A percentile compares a stretch with the other conserved stretches of the same genome.
These are phyloP conservation scores for Esox masquinongy DNA, from an alignment of 2,797 vertebrate species.

Conservation along the genomic window DNA sequence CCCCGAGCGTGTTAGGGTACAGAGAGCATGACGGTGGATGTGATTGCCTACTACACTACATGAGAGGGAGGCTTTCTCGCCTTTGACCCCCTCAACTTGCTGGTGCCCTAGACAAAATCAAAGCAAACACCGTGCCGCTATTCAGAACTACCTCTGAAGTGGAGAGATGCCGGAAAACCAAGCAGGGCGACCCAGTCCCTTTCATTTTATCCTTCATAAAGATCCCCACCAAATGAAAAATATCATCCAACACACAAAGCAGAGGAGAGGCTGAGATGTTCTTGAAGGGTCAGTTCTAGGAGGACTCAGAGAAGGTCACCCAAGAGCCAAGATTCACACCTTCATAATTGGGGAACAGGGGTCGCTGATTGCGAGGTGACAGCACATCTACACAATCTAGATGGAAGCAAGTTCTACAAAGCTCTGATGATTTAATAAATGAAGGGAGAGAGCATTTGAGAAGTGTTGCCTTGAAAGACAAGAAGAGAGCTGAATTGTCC, in stretches of 20 bases:
- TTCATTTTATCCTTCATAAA: slow-evolving; percentile 84
- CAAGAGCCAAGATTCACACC: slow-evolving; percentile 77
- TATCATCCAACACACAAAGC: slow-evolving; percentile 67
- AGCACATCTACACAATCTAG: slow-evolving; percentile 44
- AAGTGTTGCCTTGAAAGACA: slow-evolving; percentile 50
- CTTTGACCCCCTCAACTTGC: slow-evolving; percentile 73
- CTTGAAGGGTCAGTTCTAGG: slow-evolving; percentile 77
- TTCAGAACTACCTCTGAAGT: slow-evolving; percentile 74
- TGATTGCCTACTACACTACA: slow-evolving; percentile 83
- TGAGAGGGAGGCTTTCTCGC: slow-evolving; percentile 72
- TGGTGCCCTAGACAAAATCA: slow-evolving; percentile 77
- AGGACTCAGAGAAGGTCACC: slow-evolving; percentile 79
- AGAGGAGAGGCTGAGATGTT: slow-evolving; percentile 61
- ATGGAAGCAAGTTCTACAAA: slow-evolving; percentile 29
- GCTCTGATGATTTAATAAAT: slow-evolving; percentile 34
- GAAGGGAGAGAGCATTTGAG: slow-evolving; percentile 43
- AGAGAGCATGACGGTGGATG: slow-evolving; percentile 74
- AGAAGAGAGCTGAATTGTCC: slow-evolving; percentile 49
- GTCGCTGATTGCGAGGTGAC: slow-evolving; percentile 70
- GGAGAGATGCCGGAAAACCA: slow-evolving; percentile 67
- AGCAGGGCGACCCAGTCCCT: slow-evolving; percentile 70
- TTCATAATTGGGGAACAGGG: slow-evolving; percentile 79
- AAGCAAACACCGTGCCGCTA: slow-evolving; percentile 78
- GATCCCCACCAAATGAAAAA: slow-evolving; percentile 77
- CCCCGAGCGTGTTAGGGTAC: slow-evolving; percentile 63